Evolutionary conservation across 35 echinoderm and acorn worm species (phyloP).

Genomic region (Diadema setosum): DNA sequence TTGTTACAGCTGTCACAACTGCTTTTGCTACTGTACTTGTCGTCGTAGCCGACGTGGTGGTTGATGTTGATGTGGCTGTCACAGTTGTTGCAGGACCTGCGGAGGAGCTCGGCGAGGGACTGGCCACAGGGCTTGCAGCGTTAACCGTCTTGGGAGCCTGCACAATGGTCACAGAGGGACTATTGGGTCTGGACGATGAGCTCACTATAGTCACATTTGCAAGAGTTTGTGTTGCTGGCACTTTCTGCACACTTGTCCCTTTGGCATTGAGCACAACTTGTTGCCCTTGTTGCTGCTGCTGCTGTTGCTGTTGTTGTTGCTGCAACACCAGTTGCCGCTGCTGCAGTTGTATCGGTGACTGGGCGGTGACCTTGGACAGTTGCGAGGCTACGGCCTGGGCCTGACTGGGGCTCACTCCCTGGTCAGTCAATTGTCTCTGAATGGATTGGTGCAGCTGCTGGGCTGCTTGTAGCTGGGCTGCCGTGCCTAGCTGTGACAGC

Average conservation of each 20-base stretch:
- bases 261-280: neutral
- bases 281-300: conserved; percentile 34
- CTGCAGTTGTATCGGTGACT: conserved; percentile 23
- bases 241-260: neutral
- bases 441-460: conserved; percentile 23
- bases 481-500: conserved; percentile 20
- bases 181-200: neutral
- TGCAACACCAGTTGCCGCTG: conserved; percentile 24
- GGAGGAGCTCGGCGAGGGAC: no score
- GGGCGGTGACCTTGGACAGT: conserved; percentile 9
- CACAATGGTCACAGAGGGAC: neutral
- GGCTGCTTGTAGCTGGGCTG: conserved; percentile 31
- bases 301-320: conserved; percentile 28
- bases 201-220: neutral
- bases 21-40: no score
- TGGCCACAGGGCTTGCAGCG: neutral
- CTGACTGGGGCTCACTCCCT: conserved; percentile 44
- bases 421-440: neutral
- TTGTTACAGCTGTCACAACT: no score
- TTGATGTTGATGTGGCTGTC: neutral
- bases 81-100: neutral
- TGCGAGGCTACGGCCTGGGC: conserved; percentile 44
- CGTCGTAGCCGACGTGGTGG: neutral
- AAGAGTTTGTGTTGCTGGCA: neutral
- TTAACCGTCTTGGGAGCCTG: neutral